phyloP scores from a whole-genome alignment of 2,113 vertebrate species.

The Podarcis cretensis region DNA sequence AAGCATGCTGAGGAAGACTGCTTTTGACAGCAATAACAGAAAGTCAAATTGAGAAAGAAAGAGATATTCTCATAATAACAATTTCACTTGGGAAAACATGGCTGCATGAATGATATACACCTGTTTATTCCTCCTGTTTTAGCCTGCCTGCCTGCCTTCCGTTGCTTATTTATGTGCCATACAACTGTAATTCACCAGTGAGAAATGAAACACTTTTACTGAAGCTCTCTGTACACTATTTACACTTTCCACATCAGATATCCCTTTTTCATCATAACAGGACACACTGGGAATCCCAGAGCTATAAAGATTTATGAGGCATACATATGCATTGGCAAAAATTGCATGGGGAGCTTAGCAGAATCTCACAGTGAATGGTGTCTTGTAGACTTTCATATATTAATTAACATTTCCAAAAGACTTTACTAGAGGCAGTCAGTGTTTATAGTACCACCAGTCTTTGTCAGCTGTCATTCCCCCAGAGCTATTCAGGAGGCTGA shows the following conservation, averaged over 20 bases:
- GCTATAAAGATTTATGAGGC: slow-evolving; percentile 37
- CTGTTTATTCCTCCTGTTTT: slow-evolving; percentile 47
- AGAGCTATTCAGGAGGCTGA: too few species aligned
- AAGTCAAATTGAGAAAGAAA: slow-evolving; percentile 25
- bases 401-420: slow-evolving; percentile 46
- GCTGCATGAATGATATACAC: slow-evolving; percentile 4
- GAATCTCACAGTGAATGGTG: background rate
- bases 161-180: slow-evolving; percentile 57
- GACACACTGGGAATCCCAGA: slow-evolving; percentile 21
- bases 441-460: slow-evolving; percentile 32
- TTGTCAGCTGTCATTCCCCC: background rate
- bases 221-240: slow-evolving; percentile 43
- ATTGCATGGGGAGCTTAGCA: slow-evolving; percentile 13
- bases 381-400: slow-evolving; percentile 35
- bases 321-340: slow-evolving; percentile 11
- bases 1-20: slow-evolving; percentile 29
- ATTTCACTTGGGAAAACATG: slow-evolving; percentile 24
- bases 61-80: slow-evolving; percentile 11
- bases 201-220: slow-evolving; percentile 53
- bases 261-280: slow-evolving; percentile 52
- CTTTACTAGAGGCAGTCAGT: slow-evolving; percentile 19
- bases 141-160: slow-evolving; percentile 35
- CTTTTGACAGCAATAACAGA: background rate
- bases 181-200: slow-evolving; percentile 56
- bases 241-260: slow-evolving; percentile 48